Percentiles rank a stretch among this genome's conserved stretches.
These are phyloP conservation scores for Ceratina australensis DNA, from an alignment of 1,140 invertebrate genomes.

Conservation along the genomic window DNA sequence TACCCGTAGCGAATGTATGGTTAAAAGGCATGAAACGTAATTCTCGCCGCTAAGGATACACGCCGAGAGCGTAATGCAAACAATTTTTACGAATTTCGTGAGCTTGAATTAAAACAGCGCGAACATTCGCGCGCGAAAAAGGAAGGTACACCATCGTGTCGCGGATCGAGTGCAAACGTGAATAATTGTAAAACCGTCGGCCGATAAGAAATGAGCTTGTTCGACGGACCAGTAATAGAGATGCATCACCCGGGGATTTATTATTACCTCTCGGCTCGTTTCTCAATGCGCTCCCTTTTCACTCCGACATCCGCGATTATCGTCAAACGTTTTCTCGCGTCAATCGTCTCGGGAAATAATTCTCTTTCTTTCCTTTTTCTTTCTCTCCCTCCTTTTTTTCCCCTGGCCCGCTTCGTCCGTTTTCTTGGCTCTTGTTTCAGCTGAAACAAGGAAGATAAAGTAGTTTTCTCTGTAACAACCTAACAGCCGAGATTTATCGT, in stretches of 20 bases:
- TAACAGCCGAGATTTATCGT: slow-evolving; percentile 27
- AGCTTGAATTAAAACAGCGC: background rate
- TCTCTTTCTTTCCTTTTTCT: no score
- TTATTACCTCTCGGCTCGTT: slow-evolving; percentile 21
- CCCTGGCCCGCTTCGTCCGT: no score
- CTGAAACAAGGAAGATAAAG: background rate
- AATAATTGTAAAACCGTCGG: background rate
- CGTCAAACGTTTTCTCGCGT: background rate
- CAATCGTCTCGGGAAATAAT: slow-evolving; percentile 7
- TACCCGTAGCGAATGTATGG: slow-evolving; percentile 24
- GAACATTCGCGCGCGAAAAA: background rate
- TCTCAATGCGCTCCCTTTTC: slow-evolving; percentile 15
- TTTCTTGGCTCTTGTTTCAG: background rate
- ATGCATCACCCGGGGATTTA: background rate
- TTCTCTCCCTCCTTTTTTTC: background rate
- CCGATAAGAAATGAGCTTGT: background rate
- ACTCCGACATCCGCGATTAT: no score
- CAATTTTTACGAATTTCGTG: background rate
- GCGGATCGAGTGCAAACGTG: no score
- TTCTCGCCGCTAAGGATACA: background rate
- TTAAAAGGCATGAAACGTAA: slow-evolving; percentile 1
- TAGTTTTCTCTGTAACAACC: slow-evolving; percentile 21
- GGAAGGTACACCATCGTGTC: no score
- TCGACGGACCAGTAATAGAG: background rate
- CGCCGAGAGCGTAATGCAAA: background rate